Evolutionary conservation across 2,113 vertebrate genomes (phyloP).

Genomic region (Mellivora capensis): DNA sequence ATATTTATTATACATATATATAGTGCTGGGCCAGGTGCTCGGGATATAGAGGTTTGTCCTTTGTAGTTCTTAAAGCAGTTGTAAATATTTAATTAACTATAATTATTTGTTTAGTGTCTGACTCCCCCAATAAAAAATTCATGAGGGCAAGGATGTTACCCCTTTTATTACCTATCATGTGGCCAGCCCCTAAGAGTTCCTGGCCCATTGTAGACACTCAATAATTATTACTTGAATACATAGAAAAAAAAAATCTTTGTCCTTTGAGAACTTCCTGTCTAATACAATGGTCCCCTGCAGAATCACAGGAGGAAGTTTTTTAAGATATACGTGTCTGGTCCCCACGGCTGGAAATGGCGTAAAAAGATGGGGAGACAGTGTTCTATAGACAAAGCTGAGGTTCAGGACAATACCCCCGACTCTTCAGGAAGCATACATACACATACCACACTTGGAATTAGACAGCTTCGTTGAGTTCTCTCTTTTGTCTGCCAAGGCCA

Average conservation of each 20-base stretch:
- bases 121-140: neutral
- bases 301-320: neutral
- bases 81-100: constrained; percentile 38
- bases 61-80: neutral
- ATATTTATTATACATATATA: neutral
- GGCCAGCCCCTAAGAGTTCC: neutral
- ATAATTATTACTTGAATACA: neutral
- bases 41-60: neutral
- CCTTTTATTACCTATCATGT: neutral
- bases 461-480: neutral
- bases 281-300: neutral
- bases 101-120: neutral
- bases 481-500: neutral
- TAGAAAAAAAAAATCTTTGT: neutral
- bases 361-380: neutral
- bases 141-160: neutral
- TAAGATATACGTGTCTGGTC: neutral
- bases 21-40: neutral
- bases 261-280: neutral
- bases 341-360: neutral
- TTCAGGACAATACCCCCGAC: neutral
- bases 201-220: neutral
- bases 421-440: neutral
- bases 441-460: neutral
- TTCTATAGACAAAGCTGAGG: neutral